These are phyloP conservation scores for Zaprionus lineosus DNA, from an alignment of 2,888 invertebrate genomes.

Conservation along the genomic window DNA sequence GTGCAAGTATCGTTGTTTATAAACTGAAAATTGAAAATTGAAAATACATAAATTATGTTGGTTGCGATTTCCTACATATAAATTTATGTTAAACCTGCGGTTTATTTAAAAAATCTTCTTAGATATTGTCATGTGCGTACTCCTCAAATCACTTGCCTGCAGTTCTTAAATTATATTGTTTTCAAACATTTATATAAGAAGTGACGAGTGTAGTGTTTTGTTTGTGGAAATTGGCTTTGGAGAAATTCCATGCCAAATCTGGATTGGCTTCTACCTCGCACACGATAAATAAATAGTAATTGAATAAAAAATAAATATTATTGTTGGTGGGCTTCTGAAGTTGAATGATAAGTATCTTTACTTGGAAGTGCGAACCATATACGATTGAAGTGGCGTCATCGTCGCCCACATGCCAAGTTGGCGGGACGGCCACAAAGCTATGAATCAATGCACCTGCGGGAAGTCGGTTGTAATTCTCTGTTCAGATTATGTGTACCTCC, in stretches of 20 bases:
- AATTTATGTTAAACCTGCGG: too few relatives aligned
- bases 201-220: too few relatives aligned
- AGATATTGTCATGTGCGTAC: too few relatives aligned
- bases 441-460: slow-evolving; percentile 28
- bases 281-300: slow-evolving; percentile 41
- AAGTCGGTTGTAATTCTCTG: neutral
- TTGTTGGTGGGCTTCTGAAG: slow-evolving; percentile 55
- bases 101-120: too few relatives aligned
- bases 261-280: slow-evolving; percentile 22
- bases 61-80: too few relatives aligned
- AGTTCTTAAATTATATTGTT: too few relatives aligned
- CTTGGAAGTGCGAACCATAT: slow-evolving; percentile 54
- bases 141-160: too few relatives aligned
- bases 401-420: slow-evolving; percentile 54
- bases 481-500: neutral
- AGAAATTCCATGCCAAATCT: slow-evolving; percentile 22
- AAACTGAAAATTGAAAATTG: too few relatives aligned
- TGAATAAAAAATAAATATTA: slow-evolving; percentile 59
- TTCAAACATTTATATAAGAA: too few relatives aligned
- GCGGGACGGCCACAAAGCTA: slow-evolving; percentile 33
- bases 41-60: too few relatives aligned
- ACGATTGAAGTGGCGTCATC: slow-evolving; percentile 38
- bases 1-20: too few relatives aligned
- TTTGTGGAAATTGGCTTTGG: neutral
- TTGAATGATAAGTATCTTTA: slow-evolving; percentile 52